phyloP scores from a whole-genome alignment of 2,797 vertebrate species.

The Tapirus indicus region DNA sequence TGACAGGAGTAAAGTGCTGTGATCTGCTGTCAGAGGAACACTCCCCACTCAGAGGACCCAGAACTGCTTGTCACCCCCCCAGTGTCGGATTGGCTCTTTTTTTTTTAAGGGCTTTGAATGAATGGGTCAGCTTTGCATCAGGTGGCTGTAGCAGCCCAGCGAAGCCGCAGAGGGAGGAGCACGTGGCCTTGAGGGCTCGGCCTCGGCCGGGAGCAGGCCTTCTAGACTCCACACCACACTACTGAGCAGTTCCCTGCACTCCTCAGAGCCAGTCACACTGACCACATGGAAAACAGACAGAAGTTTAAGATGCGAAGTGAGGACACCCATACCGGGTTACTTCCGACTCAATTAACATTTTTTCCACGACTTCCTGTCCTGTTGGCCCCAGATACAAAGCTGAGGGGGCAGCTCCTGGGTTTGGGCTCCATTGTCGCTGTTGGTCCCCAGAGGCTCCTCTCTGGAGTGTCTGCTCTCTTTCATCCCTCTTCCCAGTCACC shows the following conservation, averaged over 20 bases:
- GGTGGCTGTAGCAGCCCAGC: background rate
- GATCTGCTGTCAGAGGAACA: background rate
- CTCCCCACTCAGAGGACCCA: background rate
- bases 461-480: background rate
- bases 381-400: background rate
- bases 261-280: background rate
- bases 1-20: rapidly evolving
- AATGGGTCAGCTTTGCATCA: background rate
- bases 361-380: too few species aligned
- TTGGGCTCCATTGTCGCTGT: background rate
- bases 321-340: background rate
- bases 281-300: background rate
- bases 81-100: background rate
- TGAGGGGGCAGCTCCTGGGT: background rate
- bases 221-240: background rate
- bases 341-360: background rate
- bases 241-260: background rate
- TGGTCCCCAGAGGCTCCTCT: background rate
- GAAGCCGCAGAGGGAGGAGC: background rate
- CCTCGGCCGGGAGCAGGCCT: rapidly evolving
- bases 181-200: background rate
- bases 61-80: background rate
- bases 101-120: background rate
- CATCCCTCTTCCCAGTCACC: background rate
- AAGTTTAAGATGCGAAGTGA: background rate